Evolutionary conservation across 2,888 invertebrate genomes (phyloP).

Genomic region (Pycnomerus fuliginosus): DNA sequence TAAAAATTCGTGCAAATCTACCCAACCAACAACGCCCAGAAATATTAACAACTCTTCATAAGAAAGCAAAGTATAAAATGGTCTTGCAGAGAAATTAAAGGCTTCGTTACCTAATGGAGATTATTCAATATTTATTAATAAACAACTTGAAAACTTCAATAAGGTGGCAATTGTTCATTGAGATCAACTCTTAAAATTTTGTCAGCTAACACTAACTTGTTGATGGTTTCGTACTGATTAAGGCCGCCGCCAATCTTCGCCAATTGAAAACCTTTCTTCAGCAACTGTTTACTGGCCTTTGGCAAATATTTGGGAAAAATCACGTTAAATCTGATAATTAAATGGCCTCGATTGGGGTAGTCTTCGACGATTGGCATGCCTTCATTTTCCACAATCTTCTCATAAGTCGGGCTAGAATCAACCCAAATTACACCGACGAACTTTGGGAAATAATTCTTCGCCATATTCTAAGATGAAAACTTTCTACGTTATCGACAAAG

Average conservation of each 20-base stretch:
- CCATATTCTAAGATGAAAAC: too few relatives aligned
- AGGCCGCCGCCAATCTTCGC: constrained; percentile 41
- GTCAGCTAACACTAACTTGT: constrained; percentile 51
- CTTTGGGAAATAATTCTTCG: constrained; percentile 1
- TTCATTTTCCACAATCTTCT: constrained; percentile 69
- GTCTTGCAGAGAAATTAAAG: too few relatives aligned
- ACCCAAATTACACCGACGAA: constrained; percentile 1
- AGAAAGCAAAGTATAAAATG: too few relatives aligned
- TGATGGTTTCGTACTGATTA: constrained; percentile 43
- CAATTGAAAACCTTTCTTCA: constrained; percentile 47
- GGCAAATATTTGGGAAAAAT: constrained; percentile 59
- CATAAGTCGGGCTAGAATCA: constrained; percentile 59
- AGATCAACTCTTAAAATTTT: constrained; percentile 51
- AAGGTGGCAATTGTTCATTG: constrained; percentile 49
- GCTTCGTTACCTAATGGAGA: background rate
- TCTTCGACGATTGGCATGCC: constrained; percentile 70
- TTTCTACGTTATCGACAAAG: too few relatives aligned
- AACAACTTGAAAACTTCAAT: background rate
- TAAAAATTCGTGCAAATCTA: too few relatives aligned
- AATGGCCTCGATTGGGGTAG: constrained; percentile 64
- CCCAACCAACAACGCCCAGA: too few relatives aligned
- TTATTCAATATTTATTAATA: background rate
- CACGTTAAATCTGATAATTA: constrained; percentile 68
- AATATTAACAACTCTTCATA: too few relatives aligned
- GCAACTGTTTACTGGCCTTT: constrained; percentile 51